phyloP scores from a whole-genome alignment of 1,140 invertebrate genomes.

The Brachionus rotundiformis region DNA sequence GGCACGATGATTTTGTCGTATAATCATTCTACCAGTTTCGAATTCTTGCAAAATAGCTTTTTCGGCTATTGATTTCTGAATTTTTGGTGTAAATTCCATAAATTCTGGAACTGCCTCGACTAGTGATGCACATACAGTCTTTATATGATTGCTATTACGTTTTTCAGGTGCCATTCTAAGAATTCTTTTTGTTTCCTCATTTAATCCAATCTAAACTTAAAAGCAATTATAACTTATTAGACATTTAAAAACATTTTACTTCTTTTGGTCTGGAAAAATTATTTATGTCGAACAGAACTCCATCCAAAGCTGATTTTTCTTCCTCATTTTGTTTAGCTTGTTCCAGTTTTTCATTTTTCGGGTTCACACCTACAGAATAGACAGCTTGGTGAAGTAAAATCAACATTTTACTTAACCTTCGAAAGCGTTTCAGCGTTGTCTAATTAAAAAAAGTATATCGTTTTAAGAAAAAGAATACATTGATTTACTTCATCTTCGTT shows the following conservation, averaged over 20 bases:
- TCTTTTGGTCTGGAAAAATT: conserved; percentile 38
- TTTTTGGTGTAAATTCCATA: conserved; percentile 61
- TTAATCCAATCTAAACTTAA: conserved; percentile 58
- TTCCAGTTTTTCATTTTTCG: background rate
- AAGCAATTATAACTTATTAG: too few relatives aligned
- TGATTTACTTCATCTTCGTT: background rate
- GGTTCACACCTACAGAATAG: background rate
- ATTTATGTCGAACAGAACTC: conserved; percentile 19
- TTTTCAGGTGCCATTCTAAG: conserved; percentile 56
- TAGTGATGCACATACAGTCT: conserved; percentile 59
- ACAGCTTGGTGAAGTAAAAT: conserved; percentile 8
- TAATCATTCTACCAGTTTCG: conserved; percentile 59
- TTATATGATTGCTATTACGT: conserved; percentile 59
- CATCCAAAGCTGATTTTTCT: conserved; percentile 12
- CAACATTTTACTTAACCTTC: background rate
- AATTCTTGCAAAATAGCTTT: conserved; percentile 62
- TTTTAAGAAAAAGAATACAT: too few relatives aligned
- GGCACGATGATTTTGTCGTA: conserved; percentile 63
- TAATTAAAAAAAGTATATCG: too few relatives aligned
- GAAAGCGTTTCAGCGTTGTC: background rate
- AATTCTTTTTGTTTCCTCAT: conserved; percentile 59
- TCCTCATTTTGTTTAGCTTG: background rate
- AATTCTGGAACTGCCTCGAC: conserved; percentile 59
- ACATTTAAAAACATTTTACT: too few relatives aligned
- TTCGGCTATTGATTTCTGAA: conserved; percentile 62